Percentiles rank a stretch among this genome's conserved stretches.
Evolutionary conservation across 2,113 vertebrate genomes (phyloP).

Genomic region (Columba janthina): DNA sequence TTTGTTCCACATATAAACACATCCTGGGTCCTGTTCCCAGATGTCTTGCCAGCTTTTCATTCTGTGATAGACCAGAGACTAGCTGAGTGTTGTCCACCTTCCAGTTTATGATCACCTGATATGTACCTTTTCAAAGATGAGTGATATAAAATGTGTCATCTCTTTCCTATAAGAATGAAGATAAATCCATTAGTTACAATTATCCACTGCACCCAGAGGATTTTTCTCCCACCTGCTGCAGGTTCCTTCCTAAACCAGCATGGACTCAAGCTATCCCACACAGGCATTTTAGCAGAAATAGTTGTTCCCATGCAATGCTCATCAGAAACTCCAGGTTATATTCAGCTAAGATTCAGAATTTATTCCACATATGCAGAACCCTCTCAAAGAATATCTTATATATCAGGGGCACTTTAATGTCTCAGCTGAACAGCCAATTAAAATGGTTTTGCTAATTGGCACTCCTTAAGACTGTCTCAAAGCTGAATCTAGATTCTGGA

Average conservation of each 20-base stretch:
- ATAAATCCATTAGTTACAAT: not conserved
- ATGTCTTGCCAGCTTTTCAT: not conserved
- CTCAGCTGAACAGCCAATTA: not conserved
- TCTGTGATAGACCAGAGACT: not conserved
- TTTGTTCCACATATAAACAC: not conserved
- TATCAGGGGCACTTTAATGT: not conserved
- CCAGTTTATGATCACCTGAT: not conserved
- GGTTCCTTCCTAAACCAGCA: not conserved
- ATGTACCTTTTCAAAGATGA: not conserved
- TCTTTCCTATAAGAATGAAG: not conserved
- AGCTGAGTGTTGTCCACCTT: not conserved
- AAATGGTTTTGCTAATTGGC: not conserved
- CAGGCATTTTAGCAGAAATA: not conserved
- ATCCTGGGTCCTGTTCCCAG: not conserved
- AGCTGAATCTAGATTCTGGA: not conserved
- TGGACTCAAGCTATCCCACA: not conserved
- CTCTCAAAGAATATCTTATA: not conserved
- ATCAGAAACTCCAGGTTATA: not conserved
- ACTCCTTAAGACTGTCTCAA: not conserved
- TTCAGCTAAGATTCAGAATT: not conserved
- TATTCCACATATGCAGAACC: not conserved
- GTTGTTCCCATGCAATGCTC: not conserved
- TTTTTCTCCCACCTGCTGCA: not conserved
- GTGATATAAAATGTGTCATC: not conserved
- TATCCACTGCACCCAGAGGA: not conserved